These are phyloP conservation scores for Caenorhabditis sp. DNA, from an alignment of 2,888 invertebrate genomes.

Conservation along the genomic window DNA sequence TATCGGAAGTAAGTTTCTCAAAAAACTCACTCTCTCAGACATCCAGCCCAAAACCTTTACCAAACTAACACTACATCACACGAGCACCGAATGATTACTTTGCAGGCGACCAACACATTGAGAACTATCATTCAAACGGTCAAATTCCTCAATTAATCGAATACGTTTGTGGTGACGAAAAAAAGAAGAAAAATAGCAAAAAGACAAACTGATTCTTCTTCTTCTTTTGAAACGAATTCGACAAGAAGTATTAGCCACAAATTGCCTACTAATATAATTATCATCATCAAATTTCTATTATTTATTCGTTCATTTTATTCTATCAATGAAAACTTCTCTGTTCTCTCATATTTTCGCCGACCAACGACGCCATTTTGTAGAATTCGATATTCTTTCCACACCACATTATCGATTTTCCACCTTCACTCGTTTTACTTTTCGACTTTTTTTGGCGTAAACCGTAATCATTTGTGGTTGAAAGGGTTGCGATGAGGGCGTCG, in stretches of 20 bases:
- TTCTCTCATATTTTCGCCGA: conserved; percentile 8
- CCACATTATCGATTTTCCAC: conserved; percentile 5
- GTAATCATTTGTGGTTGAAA: not conserved
- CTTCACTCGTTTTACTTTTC: conserved; percentile 19
- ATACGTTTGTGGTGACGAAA: conserved; percentile 68
- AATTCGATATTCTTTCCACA: not conserved
- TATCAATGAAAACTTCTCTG: conserved; percentile 3
- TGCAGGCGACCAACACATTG: conserved; percentile 66
- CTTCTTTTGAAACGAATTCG: conserved; percentile 6
- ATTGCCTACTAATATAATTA: not conserved
- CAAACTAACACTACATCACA: not conserved
- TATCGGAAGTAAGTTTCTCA: conserved; percentile 66
- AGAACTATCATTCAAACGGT: conserved; percentile 67
- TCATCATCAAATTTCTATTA: not conserved
- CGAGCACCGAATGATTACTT: not conserved
- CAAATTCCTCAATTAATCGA: conserved; percentile 68
- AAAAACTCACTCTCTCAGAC: too few relatives aligned
- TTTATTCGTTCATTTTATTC: conserved; percentile 7
- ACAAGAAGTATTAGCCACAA: not conserved
- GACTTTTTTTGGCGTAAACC: not conserved
- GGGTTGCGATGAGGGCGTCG: not conserved
- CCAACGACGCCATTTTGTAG: conserved; percentile 1
- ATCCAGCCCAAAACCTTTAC: too few relatives aligned
- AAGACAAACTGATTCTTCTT: conserved; percentile 10
- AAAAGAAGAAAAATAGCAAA: conserved; percentile 59